Base-by-base conservation (phyloP, 1,140 invertebrate genomes). In the Archegozetes longisetosus region DNA sequence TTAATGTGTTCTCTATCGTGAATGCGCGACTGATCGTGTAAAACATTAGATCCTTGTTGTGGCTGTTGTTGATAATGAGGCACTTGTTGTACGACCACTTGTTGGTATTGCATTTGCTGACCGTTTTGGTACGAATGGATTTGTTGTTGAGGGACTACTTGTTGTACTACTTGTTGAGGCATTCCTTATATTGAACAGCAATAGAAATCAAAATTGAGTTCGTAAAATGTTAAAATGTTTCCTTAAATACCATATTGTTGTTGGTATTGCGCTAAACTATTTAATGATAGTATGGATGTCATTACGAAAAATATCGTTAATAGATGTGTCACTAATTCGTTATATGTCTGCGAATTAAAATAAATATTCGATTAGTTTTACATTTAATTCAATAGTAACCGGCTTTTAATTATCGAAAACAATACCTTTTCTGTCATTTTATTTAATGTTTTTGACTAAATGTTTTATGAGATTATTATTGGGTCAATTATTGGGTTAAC, bases 1-100 rank as follows among this genome's bases (percentile, higher is more conserved):
- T 60, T 63, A 0, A 66, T 28, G 56, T 66, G 61, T 60, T 64
- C 62, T 40, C 53, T 54, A 53, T 68, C 66, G 12, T 68, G 66
- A 14, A 68, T 64, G 40, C 66, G 53, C 20, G 29, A 29, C 12
- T 50, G 53, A 53, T 68, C 66, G 49, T 68, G 66, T n/a, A 68
- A 55, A 22, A 66, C 26, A 62, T 66, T 66, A 22, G 50, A 53
- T 28, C 64, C 65, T 14, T 61, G 63, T 47, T 49, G 49, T n/a
- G 58, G 51, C 46, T 25, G 29, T 32, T 62, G 55, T 26, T 61
- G 62, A 55, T 62, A 57, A 25, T 64, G 61, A 1, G 27, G 32
- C 29, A 61, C 40, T 23, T 49, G 55, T 53, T 22, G n/a, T 17
- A 9, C 4, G 53, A 22, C n/a, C 22, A 58, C 6, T 24, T 61